These are phyloP conservation scores for Enteromius paludinosus DNA, from an alignment of 2,797 vertebrate genomes.

Conservation along the genomic window DNA sequence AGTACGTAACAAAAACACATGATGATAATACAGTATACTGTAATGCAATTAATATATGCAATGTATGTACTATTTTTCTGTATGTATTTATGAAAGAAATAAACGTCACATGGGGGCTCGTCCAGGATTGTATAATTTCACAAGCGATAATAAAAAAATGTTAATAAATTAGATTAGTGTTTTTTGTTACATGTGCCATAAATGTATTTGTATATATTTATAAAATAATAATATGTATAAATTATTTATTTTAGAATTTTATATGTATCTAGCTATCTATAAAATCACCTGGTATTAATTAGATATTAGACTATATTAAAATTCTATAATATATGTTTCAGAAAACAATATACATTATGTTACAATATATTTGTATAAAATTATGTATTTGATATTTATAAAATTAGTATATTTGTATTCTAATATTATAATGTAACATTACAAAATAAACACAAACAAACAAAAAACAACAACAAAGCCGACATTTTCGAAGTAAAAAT, in stretches of 20 bases:
- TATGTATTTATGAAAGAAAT: background rate
- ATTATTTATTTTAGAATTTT: no score
- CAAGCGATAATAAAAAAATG: background rate
- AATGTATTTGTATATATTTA: no score
- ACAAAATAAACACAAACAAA: background rate
- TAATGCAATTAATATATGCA: background rate
- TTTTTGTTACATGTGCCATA: no score
- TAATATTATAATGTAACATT: background rate
- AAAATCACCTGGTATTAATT: no score
- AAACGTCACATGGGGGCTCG: background rate
- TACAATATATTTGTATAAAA: background rate
- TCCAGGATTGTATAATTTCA: background rate
- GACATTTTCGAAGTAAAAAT: constrained; percentile 10
- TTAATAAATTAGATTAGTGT: no score
- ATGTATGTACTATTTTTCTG: background rate
- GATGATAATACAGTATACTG: background rate
- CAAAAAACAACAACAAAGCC: background rate
- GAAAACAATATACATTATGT: background rate
- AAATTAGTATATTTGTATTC: background rate
- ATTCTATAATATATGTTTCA: background rate
- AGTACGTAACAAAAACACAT: background rate
- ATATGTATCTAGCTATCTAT: no score
- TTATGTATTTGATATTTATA: background rate
- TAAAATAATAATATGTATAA: no score
- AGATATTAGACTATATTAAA: background rate